Conservation (phyloP, 1,140 invertebrate species). For the Prorops nasuta region DNA sequence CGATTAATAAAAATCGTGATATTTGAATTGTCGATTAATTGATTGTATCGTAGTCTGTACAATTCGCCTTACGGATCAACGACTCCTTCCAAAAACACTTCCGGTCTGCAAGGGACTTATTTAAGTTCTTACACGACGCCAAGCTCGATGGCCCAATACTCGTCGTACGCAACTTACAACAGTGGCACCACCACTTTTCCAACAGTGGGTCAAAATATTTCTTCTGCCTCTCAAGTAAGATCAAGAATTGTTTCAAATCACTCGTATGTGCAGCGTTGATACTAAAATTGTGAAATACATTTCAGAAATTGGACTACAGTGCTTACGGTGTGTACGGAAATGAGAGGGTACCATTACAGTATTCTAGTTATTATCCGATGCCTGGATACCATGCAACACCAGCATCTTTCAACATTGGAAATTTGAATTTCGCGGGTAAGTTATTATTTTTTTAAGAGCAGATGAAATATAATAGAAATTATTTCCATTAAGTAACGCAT, state of each 20-base stretch:
- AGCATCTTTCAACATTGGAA: constrained; percentile 53
- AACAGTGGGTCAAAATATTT: constrained; percentile 63
- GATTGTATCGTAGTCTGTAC: constrained; percentile 39
- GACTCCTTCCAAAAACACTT: constrained; percentile 52
- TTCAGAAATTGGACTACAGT: constrained; percentile 51
- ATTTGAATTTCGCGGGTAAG: constrained; percentile 51
- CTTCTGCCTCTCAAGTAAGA: constrained; percentile 63
- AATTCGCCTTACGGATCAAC: constrained; percentile 44
- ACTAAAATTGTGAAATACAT: constrained; percentile 2
- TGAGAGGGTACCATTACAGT: constrained; percentile 52
- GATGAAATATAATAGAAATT: not conserved
- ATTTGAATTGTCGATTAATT: too few relatives aligned
- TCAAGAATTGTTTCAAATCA: constrained; percentile 1
- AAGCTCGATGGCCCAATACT: constrained; percentile 56
- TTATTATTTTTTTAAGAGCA: not conserved
- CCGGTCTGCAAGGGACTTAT: constrained; percentile 53
- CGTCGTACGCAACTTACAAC: constrained; percentile 64
- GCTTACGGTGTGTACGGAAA: constrained; percentile 52
- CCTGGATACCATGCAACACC: constrained; percentile 50
- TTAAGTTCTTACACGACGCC: constrained; percentile 50
- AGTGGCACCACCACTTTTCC: constrained; percentile 55
- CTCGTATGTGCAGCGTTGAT: not conserved
- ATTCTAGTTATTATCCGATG: constrained; percentile 52
- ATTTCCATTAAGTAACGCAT: too few relatives aligned
- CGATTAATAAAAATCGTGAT: too few relatives aligned